phyloP scores from a whole-genome alignment of 2,113 vertebrate species.

The Rhagologus leucostigma region DNA sequence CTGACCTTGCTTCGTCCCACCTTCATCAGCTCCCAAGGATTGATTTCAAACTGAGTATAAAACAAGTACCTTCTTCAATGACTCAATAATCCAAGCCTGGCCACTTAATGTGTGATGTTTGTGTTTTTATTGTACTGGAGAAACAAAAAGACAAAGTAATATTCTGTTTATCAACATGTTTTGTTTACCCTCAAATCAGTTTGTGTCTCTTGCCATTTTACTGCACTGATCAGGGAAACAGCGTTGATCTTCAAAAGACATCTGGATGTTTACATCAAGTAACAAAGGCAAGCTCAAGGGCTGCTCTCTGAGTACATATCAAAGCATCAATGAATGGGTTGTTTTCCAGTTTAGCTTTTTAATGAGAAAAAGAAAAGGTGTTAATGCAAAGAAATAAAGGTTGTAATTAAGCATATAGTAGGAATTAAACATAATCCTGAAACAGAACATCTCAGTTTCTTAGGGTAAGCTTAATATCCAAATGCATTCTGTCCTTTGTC shows the following conservation, averaged over 20 bases:
- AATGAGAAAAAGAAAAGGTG: not conserved
- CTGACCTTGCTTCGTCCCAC: not conserved
- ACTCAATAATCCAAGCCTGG: not conserved
- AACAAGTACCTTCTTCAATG: not conserved
- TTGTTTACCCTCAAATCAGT: not conserved
- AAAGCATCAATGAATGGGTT: not conserved
- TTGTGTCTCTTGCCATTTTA: not conserved
- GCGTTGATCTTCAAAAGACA: not conserved
- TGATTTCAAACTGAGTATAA: not conserved
- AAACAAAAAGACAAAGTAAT: not conserved
- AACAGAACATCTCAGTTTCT: not conserved
- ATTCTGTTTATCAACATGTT: not conserved
- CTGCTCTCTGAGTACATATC: not conserved
- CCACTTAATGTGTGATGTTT: not conserved
- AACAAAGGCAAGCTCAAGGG: not conserved
- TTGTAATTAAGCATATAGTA: not conserved
- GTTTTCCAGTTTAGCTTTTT: not conserved
- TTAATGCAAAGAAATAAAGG: not conserved
- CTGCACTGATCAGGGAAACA: not conserved
- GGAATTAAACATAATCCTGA: not conserved
- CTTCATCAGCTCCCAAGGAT: not conserved
- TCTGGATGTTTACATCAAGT: not conserved
- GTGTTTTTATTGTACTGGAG: not conserved
- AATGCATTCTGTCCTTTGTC: not conserved
- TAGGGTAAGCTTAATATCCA: not conserved